Evolutionary conservation across 2,113 vertebrate genomes (phyloP), one percentile per base, ranked within the genome.

Genomic region (Tachuris rubrigastra): DNA sequence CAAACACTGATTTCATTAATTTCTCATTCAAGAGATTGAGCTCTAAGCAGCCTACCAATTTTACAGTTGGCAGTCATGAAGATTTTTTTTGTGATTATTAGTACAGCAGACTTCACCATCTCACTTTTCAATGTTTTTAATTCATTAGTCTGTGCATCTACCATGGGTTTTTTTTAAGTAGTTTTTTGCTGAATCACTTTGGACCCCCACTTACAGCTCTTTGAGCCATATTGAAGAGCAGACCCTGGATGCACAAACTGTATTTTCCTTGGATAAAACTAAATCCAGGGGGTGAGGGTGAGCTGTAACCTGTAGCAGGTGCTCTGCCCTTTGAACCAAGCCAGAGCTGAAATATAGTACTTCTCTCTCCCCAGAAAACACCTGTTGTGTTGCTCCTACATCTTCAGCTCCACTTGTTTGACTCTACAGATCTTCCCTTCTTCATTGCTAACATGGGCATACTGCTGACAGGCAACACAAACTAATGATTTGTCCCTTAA

Each of bases 1-100:
- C 28, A 47, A 66, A n/a, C 35, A 37, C 44, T 31, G 24, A 50
- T 37, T 77, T 88, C 5, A 50, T 74, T 60, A 35, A 47, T 79
- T 85, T 85, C 33, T 71, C 11, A 30, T 86, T 91, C 60, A 52
- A 58, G 42, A 86, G 23, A n/a, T 66, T 79, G n/a, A 91, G 11
- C 46, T 83, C 56, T 47, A 23, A 62, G 56, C 28, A 84, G 52
- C 28, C 62, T 76, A 83, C 62, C 47, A 37, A 27, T 80, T 93
- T 86, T 66, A 47, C 27, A 44, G 42, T 16, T 79, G 62, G 25
- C 71, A 75, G 30, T 33, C 56, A 35, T 39, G 33, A 93, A 71
- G 23, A 75, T 28, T 47, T 30, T 52, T 87, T 30, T 52, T 68
- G 33, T 41, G 3, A 16, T 56, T 55, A 49, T 27, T 89, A 31